Evolutionary conservation across 2,113 vertebrate species (phyloP).

Genomic region (Prochilodus magdalenae): DNA sequence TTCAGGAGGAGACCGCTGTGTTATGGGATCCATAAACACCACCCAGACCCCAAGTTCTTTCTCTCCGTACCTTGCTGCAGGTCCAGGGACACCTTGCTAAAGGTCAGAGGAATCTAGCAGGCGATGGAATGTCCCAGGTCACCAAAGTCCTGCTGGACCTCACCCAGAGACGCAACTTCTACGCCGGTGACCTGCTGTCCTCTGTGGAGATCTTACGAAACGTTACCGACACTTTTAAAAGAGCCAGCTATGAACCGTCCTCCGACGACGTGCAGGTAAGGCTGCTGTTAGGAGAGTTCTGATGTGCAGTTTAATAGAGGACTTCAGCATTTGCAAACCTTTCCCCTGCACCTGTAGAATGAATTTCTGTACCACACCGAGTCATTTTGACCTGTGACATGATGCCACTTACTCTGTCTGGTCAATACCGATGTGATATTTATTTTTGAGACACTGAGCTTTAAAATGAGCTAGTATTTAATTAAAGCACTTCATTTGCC

Average conservation of each 20-base stretch:
- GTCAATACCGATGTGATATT: too few species aligned
- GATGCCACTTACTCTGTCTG: too few species aligned
- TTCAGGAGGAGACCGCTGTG: background rate
- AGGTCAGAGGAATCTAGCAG: constrained; percentile 91
- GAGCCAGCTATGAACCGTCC: constrained; percentile 94
- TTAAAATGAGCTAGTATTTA: too few species aligned
- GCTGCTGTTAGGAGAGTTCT: background rate
- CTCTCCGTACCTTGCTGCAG: constrained; percentile 72
- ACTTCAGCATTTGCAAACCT: too few species aligned
- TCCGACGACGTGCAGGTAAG: constrained; percentile 98
- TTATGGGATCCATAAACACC: constrained; percentile 47
- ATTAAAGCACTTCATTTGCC: too few species aligned
- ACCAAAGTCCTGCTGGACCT: constrained; percentile 96
- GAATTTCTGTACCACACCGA: too few species aligned
- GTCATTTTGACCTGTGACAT: too few species aligned
- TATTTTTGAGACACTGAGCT: too few species aligned
- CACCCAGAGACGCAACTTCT: constrained; percentile 97
- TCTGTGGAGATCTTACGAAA: constrained; percentile 99
- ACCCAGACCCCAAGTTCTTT: constrained; percentile 70
- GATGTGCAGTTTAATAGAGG: too few species aligned
- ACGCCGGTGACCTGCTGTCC: constrained; percentile 93
- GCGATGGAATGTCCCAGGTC: constrained; percentile 98
- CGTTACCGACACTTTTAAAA: constrained; percentile 96
- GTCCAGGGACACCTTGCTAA: constrained; percentile 98
- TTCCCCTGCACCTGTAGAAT: too few species aligned